A percentile compares a stretch with the other conserved stretches of the same genome.
Conservation (phyloP, 2,888 invertebrate species). For the Tetranychus piercei region DNA sequence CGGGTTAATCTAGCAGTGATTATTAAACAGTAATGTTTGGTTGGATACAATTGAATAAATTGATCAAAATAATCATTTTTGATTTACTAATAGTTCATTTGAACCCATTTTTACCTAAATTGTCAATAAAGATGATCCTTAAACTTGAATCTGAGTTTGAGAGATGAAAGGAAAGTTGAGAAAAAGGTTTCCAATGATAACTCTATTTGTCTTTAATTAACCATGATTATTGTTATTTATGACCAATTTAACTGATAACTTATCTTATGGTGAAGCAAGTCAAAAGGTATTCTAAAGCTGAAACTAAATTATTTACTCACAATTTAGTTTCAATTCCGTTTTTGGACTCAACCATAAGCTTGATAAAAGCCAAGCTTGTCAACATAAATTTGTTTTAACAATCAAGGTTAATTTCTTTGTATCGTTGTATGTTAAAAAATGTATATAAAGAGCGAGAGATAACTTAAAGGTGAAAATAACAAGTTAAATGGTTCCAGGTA, state of each 20-base stretch:
- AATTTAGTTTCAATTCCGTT: not conserved
- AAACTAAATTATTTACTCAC: not conserved
- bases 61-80: not conserved
- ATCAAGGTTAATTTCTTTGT: not conserved
- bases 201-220: conserved; percentile 1
- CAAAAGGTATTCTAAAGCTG: not conserved
- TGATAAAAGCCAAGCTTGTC: not conserved
- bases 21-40: no score
- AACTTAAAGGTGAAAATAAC: no score
- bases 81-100: not conserved
- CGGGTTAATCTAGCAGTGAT: no score
- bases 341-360: not conserved
- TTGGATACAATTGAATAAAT: no score
- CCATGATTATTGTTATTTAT: conserved; percentile 1
- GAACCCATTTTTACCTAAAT: not conserved
- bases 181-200: not conserved
- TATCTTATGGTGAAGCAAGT: not conserved
- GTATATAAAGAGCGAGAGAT: no score
- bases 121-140: not conserved
- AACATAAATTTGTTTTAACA: not conserved
- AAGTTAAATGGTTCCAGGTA: no score
- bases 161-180: no score
- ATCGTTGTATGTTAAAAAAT: no score
- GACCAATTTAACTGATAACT: conserved; percentile 1
- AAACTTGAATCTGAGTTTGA: not conserved